Evolutionary conservation across 2,113 vertebrate genomes (phyloP).

Genomic region (Mus musculus): GRCm39 chr6:29817501-29818000

Average conservation of each 20-base stretch:
- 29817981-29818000: conserved; percentile 7
- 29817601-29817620: conserved; percentile 56
- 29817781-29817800: no score
- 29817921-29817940: neutral
- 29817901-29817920: no score
- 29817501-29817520: neutral
- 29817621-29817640: neutral
- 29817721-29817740: conserved; percentile 33
- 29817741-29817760: conserved; percentile 25
- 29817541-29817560: neutral
- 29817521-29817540: conserved; percentile 2
- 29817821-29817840: no score
- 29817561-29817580: conserved; percentile 26
- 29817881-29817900: no score
- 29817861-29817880: no score
- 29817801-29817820: no score
- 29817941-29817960: conserved; percentile 8
- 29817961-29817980: neutral
- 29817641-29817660: neutral
- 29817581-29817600: conserved; percentile 38
- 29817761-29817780: neutral
- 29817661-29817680: neutral
- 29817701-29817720: neutral
- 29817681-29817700: neutral
- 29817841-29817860: no score